Conservation (phyloP, 2,113 vertebrate species). For the Ptilonorhynchus violaceus region DNA sequence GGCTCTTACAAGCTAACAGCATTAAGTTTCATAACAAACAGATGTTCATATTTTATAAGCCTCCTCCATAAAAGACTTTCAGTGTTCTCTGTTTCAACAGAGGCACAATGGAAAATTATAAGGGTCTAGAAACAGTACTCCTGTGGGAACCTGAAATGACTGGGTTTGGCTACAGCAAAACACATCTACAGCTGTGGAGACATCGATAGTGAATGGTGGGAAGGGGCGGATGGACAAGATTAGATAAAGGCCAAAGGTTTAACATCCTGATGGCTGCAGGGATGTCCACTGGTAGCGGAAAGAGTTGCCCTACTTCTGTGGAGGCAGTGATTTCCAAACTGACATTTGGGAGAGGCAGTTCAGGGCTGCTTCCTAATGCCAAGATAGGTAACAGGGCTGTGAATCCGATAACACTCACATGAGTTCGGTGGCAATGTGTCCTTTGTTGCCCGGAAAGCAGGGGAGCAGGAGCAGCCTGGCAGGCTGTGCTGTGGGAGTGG, state of each 20-base stretch:
- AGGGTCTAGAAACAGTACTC: conserved; percentile 1
- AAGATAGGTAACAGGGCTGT: not conserved
- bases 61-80: conserved; percentile 26
- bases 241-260: not conserved
- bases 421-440: not conserved
- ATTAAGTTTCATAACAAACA: conserved; percentile 59
- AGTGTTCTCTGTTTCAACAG: conserved; percentile 38
- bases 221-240: not conserved
- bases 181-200: not conserved
- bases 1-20: conserved; percentile 23
- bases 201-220: not conserved
- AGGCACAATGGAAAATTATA: conserved; percentile 25
- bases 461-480: not conserved
- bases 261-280: not conserved
- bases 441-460: not conserved
- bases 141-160: not conserved
- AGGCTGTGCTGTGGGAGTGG: not conserved
- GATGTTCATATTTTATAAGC: conserved; percentile 55
- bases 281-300: not conserved
- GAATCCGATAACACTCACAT: not conserved
- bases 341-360: not conserved
- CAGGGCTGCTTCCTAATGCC: not conserved
- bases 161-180: not conserved
- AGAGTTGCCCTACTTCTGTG: not conserved
- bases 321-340: not conserved